Conservation (phyloP, 1,140 invertebrate species). For the Drosophila paulistorum region DNA sequence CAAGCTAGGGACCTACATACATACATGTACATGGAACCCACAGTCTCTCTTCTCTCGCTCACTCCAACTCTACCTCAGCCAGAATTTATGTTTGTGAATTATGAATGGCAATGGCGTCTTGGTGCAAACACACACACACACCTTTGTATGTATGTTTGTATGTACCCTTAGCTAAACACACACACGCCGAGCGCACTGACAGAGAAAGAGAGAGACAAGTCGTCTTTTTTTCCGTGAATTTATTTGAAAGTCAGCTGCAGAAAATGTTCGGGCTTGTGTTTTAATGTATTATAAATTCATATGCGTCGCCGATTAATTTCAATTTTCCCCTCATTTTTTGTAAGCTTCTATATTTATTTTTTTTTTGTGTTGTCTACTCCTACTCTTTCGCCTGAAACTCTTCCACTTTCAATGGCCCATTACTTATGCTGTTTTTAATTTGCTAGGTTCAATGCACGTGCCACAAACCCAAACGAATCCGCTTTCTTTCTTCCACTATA, state of each 20-base stretch:
- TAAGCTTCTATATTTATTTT: not conserved
- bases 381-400: not conserved
- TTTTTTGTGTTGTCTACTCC: not conserved
- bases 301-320: slow-evolving; percentile 76
- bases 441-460: slow-evolving; percentile 68
- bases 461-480: slow-evolving; percentile 34
- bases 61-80: not conserved
- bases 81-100: slow-evolving; percentile 73
- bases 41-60: no score
- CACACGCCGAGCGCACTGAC: not conserved
- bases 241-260: slow-evolving; percentile 75
- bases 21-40: slow-evolving; percentile 21
- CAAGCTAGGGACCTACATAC: slow-evolving; percentile 52
- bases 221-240: slow-evolving; percentile 53
- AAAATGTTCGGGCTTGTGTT: slow-evolving; percentile 59
- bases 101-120: slow-evolving; percentile 73
- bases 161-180: not conserved
- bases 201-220: slow-evolving; percentile 5
- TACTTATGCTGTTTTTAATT: slow-evolving; percentile 77
- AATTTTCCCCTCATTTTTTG: slow-evolving; percentile 55
- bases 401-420: slow-evolving; percentile 43
- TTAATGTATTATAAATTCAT: slow-evolving; percentile 72
- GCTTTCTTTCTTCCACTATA: slow-evolving; percentile 17
- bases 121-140: slow-evolving; percentile 17
- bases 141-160: not conserved